Conservation (phyloP, 2,797 vertebrate species). For the Odontamblyopus rebecca region DNA sequence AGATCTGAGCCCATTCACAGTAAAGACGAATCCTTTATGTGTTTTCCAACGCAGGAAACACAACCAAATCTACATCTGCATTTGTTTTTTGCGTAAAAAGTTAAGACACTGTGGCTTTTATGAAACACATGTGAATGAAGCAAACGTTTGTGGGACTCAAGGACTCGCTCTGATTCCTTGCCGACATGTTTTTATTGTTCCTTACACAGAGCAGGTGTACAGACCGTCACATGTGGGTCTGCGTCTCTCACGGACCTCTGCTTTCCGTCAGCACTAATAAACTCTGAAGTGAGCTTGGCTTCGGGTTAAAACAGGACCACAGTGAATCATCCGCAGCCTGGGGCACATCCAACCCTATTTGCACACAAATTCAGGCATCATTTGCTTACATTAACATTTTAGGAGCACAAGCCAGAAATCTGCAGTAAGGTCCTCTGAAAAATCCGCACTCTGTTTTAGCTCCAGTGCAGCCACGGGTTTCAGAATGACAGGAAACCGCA, state of each 20-base stretch:
- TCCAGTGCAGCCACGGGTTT: not conserved
- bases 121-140: too few species aligned
- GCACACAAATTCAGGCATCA: slow-evolving; percentile 53
- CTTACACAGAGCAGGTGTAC: slow-evolving; percentile 17
- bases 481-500: not conserved
- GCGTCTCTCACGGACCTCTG: slow-evolving; percentile 53
- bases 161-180: not conserved
- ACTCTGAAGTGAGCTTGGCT: slow-evolving; percentile 59
- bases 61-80: too few species aligned
- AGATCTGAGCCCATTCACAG: too few species aligned
- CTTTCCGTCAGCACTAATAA: slow-evolving; percentile 63
- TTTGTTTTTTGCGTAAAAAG: too few species aligned
- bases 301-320: slow-evolving; percentile 42
- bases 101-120: too few species aligned
- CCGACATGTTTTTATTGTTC: slow-evolving; percentile 18
- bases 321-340: slow-evolving; percentile 54
- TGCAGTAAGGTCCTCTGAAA: slow-evolving; percentile 27
- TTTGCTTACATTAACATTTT: slow-evolving; percentile 59
- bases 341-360: slow-evolving; percentile 56
- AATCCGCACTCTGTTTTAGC: slow-evolving; percentile 21
- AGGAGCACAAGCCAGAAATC: slow-evolving; percentile 42
- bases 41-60: too few species aligned
- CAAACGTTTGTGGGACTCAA: not conserved
- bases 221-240: slow-evolving; percentile 22
- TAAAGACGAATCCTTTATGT: too few species aligned